phyloP scores from a whole-genome alignment of 2,888 invertebrate species.

The Therioaphis trifolii region DNA sequence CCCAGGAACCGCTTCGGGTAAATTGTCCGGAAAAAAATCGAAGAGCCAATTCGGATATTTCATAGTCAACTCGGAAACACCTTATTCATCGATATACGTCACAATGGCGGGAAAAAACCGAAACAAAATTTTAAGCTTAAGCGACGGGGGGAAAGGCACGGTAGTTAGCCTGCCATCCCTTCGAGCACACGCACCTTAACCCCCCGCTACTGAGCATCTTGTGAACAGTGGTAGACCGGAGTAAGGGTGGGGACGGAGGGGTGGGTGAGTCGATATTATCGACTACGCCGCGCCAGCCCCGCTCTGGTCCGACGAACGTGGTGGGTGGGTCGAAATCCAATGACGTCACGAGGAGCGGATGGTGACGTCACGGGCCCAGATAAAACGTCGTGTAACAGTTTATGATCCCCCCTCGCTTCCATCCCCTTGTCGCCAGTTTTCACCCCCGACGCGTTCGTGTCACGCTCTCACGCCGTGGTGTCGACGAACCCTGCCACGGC shows the following conservation, averaged over 20 bases:
- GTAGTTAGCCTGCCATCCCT: too few relatives aligned
- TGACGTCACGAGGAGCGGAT: slow-evolving; percentile 46
- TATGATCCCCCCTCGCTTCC: background rate
- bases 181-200: too few relatives aligned
- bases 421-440: background rate
- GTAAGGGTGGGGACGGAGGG: background rate
- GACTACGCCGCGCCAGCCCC: background rate
- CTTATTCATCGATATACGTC: too few relatives aligned
- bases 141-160: too few relatives aligned
- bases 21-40: too few relatives aligned
- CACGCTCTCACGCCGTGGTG: background rate
- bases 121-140: too few relatives aligned
- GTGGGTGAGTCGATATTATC: slow-evolving; percentile 19
- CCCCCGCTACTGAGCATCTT: too few relatives aligned
- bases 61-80: too few relatives aligned
- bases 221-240: too few relatives aligned
- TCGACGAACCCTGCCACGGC: slow-evolving; percentile 8
- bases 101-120: too few relatives aligned
- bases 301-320: background rate
- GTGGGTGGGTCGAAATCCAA: slow-evolving; percentile 32
- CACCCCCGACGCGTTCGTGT: background rate
- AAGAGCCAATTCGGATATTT: too few relatives aligned
- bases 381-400: slow-evolving; percentile 35
- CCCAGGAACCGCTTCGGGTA: too few relatives aligned
- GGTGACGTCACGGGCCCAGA: slow-evolving; percentile 25